Evolutionary conservation across 2,797 vertebrate species (phyloP).

Genomic region (Bryconaethiops microstoma): DNA sequence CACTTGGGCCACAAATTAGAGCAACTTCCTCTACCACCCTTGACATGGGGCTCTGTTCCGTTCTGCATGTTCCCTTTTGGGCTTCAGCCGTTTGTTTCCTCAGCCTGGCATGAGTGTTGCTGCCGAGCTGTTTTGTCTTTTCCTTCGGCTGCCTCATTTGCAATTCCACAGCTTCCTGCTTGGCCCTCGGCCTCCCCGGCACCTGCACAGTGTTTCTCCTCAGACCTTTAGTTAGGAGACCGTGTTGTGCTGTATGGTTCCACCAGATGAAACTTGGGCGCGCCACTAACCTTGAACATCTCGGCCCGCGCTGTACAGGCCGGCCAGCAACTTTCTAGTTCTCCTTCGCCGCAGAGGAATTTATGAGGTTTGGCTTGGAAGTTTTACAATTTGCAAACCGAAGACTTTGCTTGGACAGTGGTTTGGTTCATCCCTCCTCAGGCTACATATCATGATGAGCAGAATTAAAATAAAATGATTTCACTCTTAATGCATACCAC

Average conservation of each 20-base stretch:
- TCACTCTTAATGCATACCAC: too few species aligned
- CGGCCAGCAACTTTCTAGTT: neutral
- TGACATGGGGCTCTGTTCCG: neutral
- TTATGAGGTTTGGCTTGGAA: too few species aligned
- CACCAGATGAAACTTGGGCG: neutral
- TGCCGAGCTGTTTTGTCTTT: conserved; percentile 61
- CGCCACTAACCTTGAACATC: neutral
- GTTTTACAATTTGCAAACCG: too few species aligned
- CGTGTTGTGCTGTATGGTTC: neutral
- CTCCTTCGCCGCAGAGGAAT: neutral
- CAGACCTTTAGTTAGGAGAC: neutral
- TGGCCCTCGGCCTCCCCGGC: neutral
- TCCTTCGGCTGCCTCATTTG: conserved; percentile 22
- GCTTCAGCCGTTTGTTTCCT: neutral
- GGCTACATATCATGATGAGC: too few species aligned
- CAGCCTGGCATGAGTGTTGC: conserved; percentile 48
- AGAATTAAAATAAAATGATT: too few species aligned
- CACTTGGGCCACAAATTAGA: conserved; percentile 16
- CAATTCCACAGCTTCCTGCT: conserved; percentile 59
- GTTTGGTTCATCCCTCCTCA: too few species aligned
- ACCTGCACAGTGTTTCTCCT: neutral
- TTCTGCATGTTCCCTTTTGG: neutral
- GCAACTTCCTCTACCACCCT: neutral
- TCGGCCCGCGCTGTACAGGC: neutral
- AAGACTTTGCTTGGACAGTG: too few species aligned